Conservation (phyloP, 2,888 invertebrate species). For the Polydrusus cervinus region DNA sequence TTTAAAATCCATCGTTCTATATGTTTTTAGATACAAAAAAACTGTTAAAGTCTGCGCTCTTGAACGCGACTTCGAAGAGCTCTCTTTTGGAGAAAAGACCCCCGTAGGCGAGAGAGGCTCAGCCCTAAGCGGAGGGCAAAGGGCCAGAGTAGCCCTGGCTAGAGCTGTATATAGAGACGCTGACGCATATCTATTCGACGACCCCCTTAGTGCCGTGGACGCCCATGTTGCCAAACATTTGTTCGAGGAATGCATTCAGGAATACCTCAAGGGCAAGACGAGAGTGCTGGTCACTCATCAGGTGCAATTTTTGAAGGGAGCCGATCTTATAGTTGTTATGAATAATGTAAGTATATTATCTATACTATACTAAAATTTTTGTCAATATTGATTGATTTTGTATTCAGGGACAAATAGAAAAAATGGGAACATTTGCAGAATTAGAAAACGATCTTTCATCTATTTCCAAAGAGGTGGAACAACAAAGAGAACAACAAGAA, state of each 20-base stretch:
- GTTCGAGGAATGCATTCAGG: slow-evolving; percentile 83
- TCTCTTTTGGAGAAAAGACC: slow-evolving; percentile 83
- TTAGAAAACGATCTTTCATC: slow-evolving; percentile 70
- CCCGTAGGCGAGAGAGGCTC: slow-evolving; percentile 87
- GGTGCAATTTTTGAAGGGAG: slow-evolving; percentile 82
- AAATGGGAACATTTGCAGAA: slow-evolving; percentile 74
- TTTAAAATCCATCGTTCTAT: too few species aligned
- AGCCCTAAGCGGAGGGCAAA: slow-evolving; percentile 87
- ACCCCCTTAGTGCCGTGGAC: slow-evolving; percentile 88
- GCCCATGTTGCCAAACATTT: slow-evolving; percentile 83
- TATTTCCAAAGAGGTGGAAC: slow-evolving; percentile 55
- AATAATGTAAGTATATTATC: slow-evolving; percentile 76
- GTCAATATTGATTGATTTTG: too few species aligned
- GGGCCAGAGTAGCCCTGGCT: slow-evolving; percentile 85
- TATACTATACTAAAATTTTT: too few species aligned
- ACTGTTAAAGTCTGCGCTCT: slow-evolving; percentile 80
- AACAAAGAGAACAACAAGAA: slow-evolving; percentile 50
- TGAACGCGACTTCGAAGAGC: slow-evolving; percentile 79
- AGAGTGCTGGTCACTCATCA: slow-evolving; percentile 90
- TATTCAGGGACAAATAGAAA: slow-evolving; percentile 77
- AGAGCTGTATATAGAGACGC: slow-evolving; percentile 86
- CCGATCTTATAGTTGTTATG: slow-evolving; percentile 79
- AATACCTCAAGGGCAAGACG: slow-evolving; percentile 76
- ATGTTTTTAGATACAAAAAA: slow-evolving; percentile 61
- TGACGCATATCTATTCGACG: slow-evolving; percentile 85